Evolutionary conservation across 2,888 invertebrate species (phyloP), one percentile per base, ranked within the genome.

Genomic region (Hemithea aestivaria): DNA sequence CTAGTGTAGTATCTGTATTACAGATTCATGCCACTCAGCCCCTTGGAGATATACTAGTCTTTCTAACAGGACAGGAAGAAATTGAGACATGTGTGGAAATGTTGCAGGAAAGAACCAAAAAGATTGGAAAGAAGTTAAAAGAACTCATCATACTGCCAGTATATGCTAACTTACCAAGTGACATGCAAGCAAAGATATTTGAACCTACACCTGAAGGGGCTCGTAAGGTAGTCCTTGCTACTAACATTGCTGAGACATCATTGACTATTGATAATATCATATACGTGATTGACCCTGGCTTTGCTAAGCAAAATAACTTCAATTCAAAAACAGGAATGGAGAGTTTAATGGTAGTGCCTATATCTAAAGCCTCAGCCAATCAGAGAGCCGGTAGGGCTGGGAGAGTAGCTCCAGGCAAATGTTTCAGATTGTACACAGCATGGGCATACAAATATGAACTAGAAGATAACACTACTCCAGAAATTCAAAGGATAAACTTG

Each of bases 281-380:
- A 45, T 99, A 97, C 81, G 99, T 99, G 0, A 98, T 99, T 53
- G 99, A 99, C 87, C 98, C 99, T n/a, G 99, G 99, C 0, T 99
- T 98, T 85, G 96, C 97, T 28, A 99, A 99, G 74, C 98, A 99
- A 81, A 99, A 99, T 71, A 97, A 98, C 79, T 99, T 98, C 67
- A 95, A 99, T 84, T 97, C 99, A 0, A 90, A 97, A 54, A 98
- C 98, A 1, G 99, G 99, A 11, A 99, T 99, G 96, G 99, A 99
- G 72, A 98, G 98, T 56, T 88, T 99, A 41, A 95, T 97, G 88
- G 97, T 99, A 2, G 97, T 97, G n/a, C 99, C 99, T 2, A 97
- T 99, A 49, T 99, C 98, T 2, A 98, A 98, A 84, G 96, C 96
- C 0, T 98, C 98, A 26, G 98, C 99, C 1, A 98, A 98, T 87